Base-by-base conservation (phyloP, 1,140 invertebrate species). In the Leptoteleia sp. region DNA sequence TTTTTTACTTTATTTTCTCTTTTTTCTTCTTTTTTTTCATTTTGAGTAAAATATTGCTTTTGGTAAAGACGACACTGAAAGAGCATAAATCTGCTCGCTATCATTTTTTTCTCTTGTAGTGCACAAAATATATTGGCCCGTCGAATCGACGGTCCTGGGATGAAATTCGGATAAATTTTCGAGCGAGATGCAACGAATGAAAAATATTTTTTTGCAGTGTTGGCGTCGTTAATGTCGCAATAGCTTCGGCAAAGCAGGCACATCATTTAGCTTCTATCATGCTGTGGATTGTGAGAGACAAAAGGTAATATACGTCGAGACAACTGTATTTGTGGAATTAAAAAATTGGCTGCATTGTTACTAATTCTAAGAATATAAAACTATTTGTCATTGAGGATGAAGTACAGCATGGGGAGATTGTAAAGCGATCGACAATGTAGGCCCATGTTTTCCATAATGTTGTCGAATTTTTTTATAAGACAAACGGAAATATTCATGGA, bases 171-270 rank as follows among this genome's bases (percentile, higher is more conserved):
- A 71, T 75, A 59, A 65, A 57, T 55, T 67, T 76, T 71, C 54
- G 43, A 76, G 64, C 42, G 25, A 70, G 33, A 55, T 64, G 62
- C 55, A 78, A 78, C 54, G 50, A 75, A 79, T 73, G 55, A 67
- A 72, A 67, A 78, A 72, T 68, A 68, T 62, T 12, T 72, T 78
- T 54, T 57, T 73, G 70, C 65, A 57, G 42, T 67, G 59, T 77
- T 76, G 73, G 64, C 64, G 57, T 70, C 47, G 48, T 76, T 73
- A 70, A 75, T 71, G 70, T 79, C 59, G 47, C 54, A 22, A 65
- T 80, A 76, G 71, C 77, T 72, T 80, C 71, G 48, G 77, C 61
- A 80, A 76, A 80, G 77, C 71, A 80, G 77, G 77, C 77, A 80
- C 77, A 76, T 80, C 47, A 76, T 80, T 76, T 80, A 71, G 71